Evolutionary conservation across 2,888 invertebrate species (phyloP).

Genomic region (Petrophora chlorosata): DNA sequence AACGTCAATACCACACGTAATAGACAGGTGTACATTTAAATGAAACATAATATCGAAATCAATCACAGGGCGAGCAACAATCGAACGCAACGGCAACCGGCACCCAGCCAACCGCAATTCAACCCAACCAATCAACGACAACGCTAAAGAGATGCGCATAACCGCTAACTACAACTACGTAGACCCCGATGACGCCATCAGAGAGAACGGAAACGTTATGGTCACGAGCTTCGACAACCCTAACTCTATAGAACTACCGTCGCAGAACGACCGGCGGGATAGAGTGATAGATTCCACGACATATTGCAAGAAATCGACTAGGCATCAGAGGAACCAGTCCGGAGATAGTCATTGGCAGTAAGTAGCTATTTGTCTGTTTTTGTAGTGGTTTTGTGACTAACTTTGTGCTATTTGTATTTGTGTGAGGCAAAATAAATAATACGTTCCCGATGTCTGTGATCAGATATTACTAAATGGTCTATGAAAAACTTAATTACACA

Average conservation of each 20-base stretch:
- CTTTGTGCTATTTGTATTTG: too few relatives aligned
- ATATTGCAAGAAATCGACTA: conserved; percentile 86
- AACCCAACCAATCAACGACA: conserved; percentile 61
- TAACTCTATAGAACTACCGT: conserved; percentile 87
- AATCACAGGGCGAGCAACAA: conserved; percentile 81
- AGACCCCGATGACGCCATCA: conserved; percentile 85
- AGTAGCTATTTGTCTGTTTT: conserved; percentile 52
- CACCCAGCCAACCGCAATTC: conserved; percentile 72
- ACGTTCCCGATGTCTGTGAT: too few relatives aligned
- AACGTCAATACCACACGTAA: too few relatives aligned
- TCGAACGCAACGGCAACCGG: conserved; percentile 81
- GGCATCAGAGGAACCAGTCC: conserved; percentile 66
- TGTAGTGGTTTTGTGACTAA: background rate
- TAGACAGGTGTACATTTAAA: too few relatives aligned
- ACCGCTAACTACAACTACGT: conserved; percentile 88
- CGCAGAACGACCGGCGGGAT: conserved; percentile 67
- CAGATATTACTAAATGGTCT: too few relatives aligned
- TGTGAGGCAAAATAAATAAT: too few relatives aligned
- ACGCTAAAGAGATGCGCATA: conserved; percentile 87
- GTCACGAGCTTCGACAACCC: conserved; percentile 90
- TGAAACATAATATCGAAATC: too few relatives aligned
- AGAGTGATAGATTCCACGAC: conserved; percentile 86
- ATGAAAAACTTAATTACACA: too few relatives aligned
- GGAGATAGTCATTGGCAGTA: conserved; percentile 80
- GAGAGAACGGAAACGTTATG: conserved; percentile 77